These are phyloP conservation scores for Nothoprocta pentlandii DNA, from an alignment of 2,113 vertebrate species.

Conservation along the genomic window DNA sequence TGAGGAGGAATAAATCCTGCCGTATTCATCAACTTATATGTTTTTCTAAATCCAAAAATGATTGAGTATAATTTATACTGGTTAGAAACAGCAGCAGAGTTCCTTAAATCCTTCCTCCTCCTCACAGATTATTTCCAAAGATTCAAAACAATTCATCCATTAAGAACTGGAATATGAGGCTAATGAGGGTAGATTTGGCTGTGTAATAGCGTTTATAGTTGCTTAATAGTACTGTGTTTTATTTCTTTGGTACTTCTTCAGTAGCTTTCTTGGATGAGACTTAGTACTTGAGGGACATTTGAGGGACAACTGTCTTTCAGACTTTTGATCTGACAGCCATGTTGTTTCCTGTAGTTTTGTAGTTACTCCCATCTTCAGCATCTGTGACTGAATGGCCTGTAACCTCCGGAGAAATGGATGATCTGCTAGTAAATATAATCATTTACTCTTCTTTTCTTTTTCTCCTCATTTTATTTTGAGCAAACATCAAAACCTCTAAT, in stretches of 20 bases:
- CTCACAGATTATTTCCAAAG: background rate
- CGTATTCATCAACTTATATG: conserved; percentile 13
- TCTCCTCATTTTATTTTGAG: background rate
- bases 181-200: background rate
- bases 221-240: background rate
- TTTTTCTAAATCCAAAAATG: conserved; percentile 31
- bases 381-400: background rate
- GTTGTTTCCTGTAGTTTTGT: background rate
- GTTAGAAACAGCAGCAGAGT: background rate
- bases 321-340: background rate
- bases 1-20: conserved; percentile 22
- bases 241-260: background rate
- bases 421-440: background rate
- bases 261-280: background rate
- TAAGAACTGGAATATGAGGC: background rate
- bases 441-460: background rate
- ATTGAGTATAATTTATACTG: background rate
- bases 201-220: background rate
- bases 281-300: background rate
- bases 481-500: background rate
- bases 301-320: background rate
- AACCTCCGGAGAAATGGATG: background rate
- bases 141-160: background rate
- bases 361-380: background rate
- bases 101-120: background rate